Evolutionary conservation across 2,113 vertebrate genomes (phyloP), one percentile per base, ranked within the genome.

Genomic region (Limanda limanda): DNA sequence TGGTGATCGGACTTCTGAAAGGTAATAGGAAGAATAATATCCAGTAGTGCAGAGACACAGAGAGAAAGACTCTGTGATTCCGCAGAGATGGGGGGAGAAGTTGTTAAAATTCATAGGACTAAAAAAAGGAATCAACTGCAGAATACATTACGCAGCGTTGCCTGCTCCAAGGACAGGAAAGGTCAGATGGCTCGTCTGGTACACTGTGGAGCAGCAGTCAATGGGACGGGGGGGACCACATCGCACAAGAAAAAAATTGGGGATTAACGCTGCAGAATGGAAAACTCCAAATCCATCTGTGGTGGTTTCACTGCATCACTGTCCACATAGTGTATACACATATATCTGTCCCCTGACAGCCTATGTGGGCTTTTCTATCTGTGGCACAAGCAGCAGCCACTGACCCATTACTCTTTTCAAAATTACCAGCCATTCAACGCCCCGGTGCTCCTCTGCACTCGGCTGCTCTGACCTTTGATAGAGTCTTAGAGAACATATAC

Each of bases 71-170:
- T 78, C n/a, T 3, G 35, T n/a, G 64, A 51, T 25, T 70, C 69
- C 40, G 64, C 27, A 58, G 35, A 69, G 48, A 42, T 40, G 54
- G 71, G 81, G 56, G 24, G 56, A 21, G 11, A 21, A 15, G 71
- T 73, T 86, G 86, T 94, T 94, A 92, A 93, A 92, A 95, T 95
- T 93, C 90, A 94, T 92, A 83, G 73, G 71, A 71, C 0, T 11
- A 31, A 25, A 85, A 79, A 85, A 88, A 86, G 71, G 76, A 92
- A 89, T 91, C 86, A 88, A 86, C 83, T 86, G 83, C 68, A 63
- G 92, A 92, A 94, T 92, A 89, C 42, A 92, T 91, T 92, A 92
- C 68, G 64, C 81, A 74, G 84, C 74, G 62, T 84, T 74, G 69
- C 86, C 82, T 70, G 67, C 70, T 88, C 71, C 80, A 89, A 93